Base-by-base conservation (phyloP, 1,140 invertebrate genomes). In the fruit fly (Drosophila melanogaster) region DNA sequence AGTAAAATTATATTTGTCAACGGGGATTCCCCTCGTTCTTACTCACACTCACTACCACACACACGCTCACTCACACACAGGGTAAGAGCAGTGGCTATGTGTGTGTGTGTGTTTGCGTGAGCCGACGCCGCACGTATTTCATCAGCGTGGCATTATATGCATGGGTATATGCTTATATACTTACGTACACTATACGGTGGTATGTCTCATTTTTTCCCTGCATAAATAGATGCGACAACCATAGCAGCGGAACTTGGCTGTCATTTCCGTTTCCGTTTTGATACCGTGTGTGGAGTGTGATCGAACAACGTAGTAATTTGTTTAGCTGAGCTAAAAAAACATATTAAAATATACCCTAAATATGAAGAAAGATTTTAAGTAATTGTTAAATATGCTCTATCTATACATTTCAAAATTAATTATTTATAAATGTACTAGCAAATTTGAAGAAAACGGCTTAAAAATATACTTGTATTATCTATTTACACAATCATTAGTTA, bases 1-100 rank as follows among this genome's bases (percentile, higher is more conserved):
- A 87, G 70, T 76, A 87, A 86, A 86, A 86, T 86, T 83, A 87
- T 86, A 86, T 86, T 81, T 87, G 75, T 79, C 81, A 81, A 76
- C 70, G 58, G 83, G 67, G 67, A 70, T 60, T 79, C 46, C 64
- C 59, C 15, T 38, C 38, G 8, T 26, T 15, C 17, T 44, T 6
- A 10, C 14, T 1, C 22, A 5, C 49, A 4, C 47, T 30, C 74
- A 26, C 26, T 10, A 11, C 1, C 37, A 12, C 35, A 4, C 35
- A 37, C 35, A 37, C n/a, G 10, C 14, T 3, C 33, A 6, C 19
- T 22, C 47, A 7, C 47, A 38, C 73, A 33, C 26, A 14, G 24
- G 30, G 57, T 14, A 41, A 54, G 53, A 57, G 50, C 46, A 55
- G 44, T 50, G 53, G 57, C 26, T 58, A 67, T 49, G 53, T 49